These are phyloP conservation scores for Acleris holmiana DNA, from an alignment of 2,888 invertebrate species.

Conservation along the genomic window DNA sequence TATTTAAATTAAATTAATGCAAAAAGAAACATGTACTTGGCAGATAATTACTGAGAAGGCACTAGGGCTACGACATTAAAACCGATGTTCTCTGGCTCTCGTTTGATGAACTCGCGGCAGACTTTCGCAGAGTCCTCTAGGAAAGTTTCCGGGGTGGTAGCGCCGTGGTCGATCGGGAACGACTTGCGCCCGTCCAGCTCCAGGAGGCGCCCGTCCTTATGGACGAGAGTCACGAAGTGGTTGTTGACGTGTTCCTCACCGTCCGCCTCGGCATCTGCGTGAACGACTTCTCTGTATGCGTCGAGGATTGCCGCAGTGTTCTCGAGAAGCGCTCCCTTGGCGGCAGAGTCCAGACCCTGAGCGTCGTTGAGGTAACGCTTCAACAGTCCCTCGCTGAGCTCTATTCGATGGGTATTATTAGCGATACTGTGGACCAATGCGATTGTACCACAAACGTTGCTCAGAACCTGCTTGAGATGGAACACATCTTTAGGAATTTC, in stretches of 20 bases:
- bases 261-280: slow-evolving; percentile 89
- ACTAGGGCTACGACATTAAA: slow-evolving; percentile 94
- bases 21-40: slow-evolving; percentile 11
- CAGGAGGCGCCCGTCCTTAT: slow-evolving; percentile 90
- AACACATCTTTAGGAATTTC: slow-evolving; percentile 87
- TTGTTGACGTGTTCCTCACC: slow-evolving; percentile 89
- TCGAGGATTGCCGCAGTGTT: slow-evolving; percentile 88
- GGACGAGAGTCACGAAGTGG: slow-evolving; percentile 95
- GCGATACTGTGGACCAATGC: slow-evolving; percentile 97
- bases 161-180: slow-evolving; percentile 92
- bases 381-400: slow-evolving; percentile 88
- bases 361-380: slow-evolving; percentile 91
- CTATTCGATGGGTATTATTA: slow-evolving; percentile 91
- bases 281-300: slow-evolving; percentile 91
- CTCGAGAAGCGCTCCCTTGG: slow-evolving; percentile 90
- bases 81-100: slow-evolving; percentile 93
- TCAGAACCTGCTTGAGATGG: slow-evolving; percentile 94
- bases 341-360: slow-evolving; percentile 86
- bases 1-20: slow-evolving; percentile 23
- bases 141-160: slow-evolving; percentile 88
- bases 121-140: slow-evolving; percentile 93
- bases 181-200: slow-evolving; percentile 89
- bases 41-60: slow-evolving; percentile 62
- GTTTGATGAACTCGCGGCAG: slow-evolving; percentile 92
- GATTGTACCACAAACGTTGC: slow-evolving; percentile 98